A percentile compares a stretch with the other conserved stretches of the same genome.
phyloP scores from a whole-genome alignment of 2,888 invertebrate species.

The Xanthia icteritia region DNA sequence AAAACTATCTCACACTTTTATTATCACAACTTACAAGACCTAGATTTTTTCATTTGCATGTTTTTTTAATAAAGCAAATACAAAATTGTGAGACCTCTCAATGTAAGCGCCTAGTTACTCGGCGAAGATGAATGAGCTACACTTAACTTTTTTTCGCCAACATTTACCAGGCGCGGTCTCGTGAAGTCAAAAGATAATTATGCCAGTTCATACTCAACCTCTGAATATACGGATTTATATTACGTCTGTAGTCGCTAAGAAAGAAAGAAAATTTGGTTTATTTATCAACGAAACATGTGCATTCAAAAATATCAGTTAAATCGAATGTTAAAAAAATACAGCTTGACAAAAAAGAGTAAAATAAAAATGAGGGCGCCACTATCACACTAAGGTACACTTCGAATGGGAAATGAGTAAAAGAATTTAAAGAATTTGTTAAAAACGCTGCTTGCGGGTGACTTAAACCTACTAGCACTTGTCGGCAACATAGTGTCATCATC shows the following conservation, averaged over 20 bases:
- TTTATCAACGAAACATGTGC: no score
- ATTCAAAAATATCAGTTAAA: no score
- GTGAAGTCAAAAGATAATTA: conserved; percentile 59
- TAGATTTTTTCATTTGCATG: not conserved
- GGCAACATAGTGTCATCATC: no score
- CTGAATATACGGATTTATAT: conserved; percentile 25
- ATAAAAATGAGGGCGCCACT: no score
- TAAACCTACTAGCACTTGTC: no score
- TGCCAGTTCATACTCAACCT: conserved; percentile 27
- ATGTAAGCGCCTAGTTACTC: conserved; percentile 44
- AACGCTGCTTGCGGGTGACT: no score
- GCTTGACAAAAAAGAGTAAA: no score
- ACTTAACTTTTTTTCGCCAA: conserved; percentile 55
- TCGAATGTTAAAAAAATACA: no score
- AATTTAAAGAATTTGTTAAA: no score
- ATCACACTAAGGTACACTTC: no score
- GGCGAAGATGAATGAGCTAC: conserved; percentile 46
- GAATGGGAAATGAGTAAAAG: no score
- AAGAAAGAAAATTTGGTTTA: no score
- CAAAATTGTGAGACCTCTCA: conserved; percentile 20
- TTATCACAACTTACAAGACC: not conserved
- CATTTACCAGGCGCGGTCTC: conserved; percentile 44
- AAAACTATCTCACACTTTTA: not conserved
- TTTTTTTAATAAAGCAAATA: conserved; percentile 19
- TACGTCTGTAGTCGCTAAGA: not conserved